Evolutionary conservation across 2,888 invertebrate species (phyloP).

Genomic region (Smittia sp.): DNA sequence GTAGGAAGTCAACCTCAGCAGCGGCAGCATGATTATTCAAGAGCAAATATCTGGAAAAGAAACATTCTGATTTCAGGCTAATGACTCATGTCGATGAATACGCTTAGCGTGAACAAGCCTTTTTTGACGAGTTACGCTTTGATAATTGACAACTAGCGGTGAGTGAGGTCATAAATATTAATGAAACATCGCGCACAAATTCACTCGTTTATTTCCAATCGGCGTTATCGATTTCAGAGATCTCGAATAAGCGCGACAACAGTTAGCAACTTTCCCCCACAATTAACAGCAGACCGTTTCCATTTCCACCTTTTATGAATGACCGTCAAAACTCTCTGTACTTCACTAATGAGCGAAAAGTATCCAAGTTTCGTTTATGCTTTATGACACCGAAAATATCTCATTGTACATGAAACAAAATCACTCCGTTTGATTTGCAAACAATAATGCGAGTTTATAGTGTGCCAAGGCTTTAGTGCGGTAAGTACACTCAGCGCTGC

Average conservation of each 20-base stretch:
- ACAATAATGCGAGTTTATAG: constrained; percentile 18
- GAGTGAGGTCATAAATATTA: background rate
- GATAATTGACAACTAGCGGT: background rate
- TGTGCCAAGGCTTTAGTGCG: constrained; percentile 9
- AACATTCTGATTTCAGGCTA: background rate
- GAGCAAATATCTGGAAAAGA: background rate
- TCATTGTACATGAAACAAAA: constrained; percentile 7
- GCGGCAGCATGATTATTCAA: constrained; percentile 9
- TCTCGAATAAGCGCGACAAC: background rate
- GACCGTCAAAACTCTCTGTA: background rate
- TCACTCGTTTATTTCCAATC: background rate
- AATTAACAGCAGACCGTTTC: background rate
- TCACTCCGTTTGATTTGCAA: background rate
- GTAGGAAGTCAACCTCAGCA: background rate
- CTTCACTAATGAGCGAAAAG: background rate
- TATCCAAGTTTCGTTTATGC: background rate
- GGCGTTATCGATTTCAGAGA: background rate
- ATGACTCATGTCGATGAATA: background rate
- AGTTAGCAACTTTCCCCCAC: constrained; percentile 1
- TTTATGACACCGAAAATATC: constrained; percentile 12
- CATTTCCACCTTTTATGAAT: background rate
- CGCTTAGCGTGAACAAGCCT: background rate
- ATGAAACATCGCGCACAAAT: background rate
- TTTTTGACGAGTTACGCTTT: background rate
- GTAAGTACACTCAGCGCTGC: background rate